These are phyloP conservation scores for Drosophila hydei DNA, from an alignment of 1,140 invertebrate genomes.

Conservation along the genomic window DNA sequence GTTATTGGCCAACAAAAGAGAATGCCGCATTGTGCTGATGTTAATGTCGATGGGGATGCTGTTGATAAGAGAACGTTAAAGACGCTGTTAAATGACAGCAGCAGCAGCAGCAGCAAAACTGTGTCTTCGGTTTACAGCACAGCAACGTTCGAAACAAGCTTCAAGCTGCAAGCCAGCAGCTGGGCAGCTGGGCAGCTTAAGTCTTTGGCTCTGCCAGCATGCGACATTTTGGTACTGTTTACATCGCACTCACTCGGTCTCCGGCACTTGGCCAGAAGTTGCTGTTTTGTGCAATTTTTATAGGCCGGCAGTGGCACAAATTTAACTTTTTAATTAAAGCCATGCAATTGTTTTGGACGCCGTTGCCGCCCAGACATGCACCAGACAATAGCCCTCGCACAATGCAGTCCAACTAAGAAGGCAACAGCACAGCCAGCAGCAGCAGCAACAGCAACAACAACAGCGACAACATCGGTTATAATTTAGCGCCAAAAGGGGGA, in stretches of 20 bases:
- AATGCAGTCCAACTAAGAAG: slow-evolving; percentile 28
- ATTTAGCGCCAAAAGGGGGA: slow-evolving; percentile 15
- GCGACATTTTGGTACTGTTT: slow-evolving; percentile 2
- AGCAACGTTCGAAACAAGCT: slow-evolving; percentile 42
- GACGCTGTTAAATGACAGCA: slow-evolving; percentile 7
- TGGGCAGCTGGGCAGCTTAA: slow-evolving; percentile 17
- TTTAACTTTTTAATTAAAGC: slow-evolving; percentile 79
- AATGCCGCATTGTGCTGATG: slow-evolving; percentile 26
- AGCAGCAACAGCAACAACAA: slow-evolving; percentile 32
- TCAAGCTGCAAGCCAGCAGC: too few species aligned
- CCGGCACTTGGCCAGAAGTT: too few species aligned
- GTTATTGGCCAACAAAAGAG: slow-evolving; percentile 49
- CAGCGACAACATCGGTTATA: slow-evolving; percentile 35
- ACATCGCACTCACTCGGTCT: neutral
- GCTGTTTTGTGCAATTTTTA: slow-evolving; percentile 47
- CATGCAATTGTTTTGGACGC: slow-evolving; percentile 56
- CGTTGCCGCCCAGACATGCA: slow-evolving; percentile 40
- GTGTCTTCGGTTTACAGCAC: slow-evolving; percentile 32
- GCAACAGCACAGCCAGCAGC: neutral
- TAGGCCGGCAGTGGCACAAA: slow-evolving; percentile 55
- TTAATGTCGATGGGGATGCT: neutral
- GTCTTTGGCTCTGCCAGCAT: slow-evolving; percentile 21
- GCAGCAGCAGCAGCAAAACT: neutral
- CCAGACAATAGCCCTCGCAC: slow-evolving; percentile 43
- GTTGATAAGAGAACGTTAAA: slow-evolving; percentile 4